Percentiles rank a stretch among this genome's conserved stretches.
Evolutionary conservation across 2,113 vertebrate species (phyloP).

Genomic region (Rhinichthys klamathensis): DNA sequence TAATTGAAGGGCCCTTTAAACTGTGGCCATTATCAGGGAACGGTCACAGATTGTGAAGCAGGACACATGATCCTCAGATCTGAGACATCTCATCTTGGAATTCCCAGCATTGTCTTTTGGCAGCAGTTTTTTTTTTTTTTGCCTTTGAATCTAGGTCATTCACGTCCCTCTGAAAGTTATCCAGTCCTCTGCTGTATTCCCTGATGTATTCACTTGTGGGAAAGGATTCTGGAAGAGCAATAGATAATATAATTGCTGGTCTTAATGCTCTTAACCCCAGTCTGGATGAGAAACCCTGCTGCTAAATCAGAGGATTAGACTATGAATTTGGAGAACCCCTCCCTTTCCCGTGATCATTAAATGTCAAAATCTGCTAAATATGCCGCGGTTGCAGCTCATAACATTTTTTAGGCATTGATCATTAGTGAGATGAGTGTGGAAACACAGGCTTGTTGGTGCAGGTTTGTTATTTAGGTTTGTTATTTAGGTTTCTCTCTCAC

Average conservation of each 20-base stretch:
- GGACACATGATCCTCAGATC: conserved; percentile 18
- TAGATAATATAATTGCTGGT: conserved; percentile 21
- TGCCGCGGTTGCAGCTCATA: neutral
- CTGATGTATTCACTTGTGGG: neutral
- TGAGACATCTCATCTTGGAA: conserved; percentile 28
- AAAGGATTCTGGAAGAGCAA: conserved; percentile 17
- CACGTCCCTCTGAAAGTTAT: conserved; percentile 11
- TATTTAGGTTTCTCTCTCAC: neutral
- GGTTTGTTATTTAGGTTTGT: no score
- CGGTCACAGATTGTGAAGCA: neutral
- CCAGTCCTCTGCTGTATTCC: neutral
- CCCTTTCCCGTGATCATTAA: conserved; percentile 19
- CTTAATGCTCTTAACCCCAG: neutral
- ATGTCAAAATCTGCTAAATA: neutral
- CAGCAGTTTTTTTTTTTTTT: conserved; percentile 1
- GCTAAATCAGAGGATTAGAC: neutral
- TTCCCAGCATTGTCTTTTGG: conserved; percentile 36
- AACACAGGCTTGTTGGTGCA: conserved; percentile 28
- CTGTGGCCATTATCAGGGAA: neutral
- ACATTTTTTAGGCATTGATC: neutral
- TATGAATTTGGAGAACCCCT: conserved; percentile 7
- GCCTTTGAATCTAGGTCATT: conserved; percentile 48
- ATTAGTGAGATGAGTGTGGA: conserved; percentile 18
- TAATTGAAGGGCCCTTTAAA: neutral
- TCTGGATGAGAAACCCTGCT: neutral